These are phyloP conservation scores for Cyprinodon tularosa DNA, from an alignment of 2,113 vertebrate species.

Conservation along the genomic window DNA sequence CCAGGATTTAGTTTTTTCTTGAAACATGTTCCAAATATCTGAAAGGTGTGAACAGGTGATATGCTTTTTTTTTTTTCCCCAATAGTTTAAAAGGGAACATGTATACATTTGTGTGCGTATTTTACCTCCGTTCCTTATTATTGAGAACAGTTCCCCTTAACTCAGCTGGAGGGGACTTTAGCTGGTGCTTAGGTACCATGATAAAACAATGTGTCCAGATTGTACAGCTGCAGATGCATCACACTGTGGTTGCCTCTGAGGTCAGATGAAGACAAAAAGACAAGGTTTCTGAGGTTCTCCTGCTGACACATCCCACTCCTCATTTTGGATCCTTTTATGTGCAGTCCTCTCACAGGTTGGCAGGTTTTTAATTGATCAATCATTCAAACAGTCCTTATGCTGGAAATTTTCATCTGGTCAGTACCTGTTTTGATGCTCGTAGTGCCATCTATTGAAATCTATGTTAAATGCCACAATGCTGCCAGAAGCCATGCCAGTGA, in stretches of 20 bases:
- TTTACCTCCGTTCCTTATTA: slow-evolving; percentile 25
- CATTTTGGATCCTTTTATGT: slow-evolving; percentile 17
- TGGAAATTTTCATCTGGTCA: slow-evolving; percentile 67
- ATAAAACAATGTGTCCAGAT: slow-evolving; percentile 81
- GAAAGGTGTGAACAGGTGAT: slow-evolving; percentile 85
- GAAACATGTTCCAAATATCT: slow-evolving; percentile 91
- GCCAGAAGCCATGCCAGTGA: slow-evolving; percentile 98
- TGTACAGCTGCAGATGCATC: slow-evolving; percentile 84
- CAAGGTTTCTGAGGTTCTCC: slow-evolving; percentile 6
- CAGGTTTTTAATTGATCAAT: not conserved
- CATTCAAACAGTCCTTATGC: not conserved
- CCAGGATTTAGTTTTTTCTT: slow-evolving; percentile 83
- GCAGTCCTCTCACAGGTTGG: slow-evolving; percentile 3
- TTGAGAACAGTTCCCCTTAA: slow-evolving; percentile 21
- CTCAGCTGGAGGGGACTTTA: slow-evolving; percentile 51
- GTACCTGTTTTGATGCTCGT: slow-evolving; percentile 97
- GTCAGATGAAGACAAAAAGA: slow-evolving; percentile 21
- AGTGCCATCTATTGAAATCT: slow-evolving; percentile 99
- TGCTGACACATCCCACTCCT: not conserved
- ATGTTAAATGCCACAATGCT: slow-evolving; percentile 99
- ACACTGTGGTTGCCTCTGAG: slow-evolving; percentile 63
- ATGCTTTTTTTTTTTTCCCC: slow-evolving; percentile 75
- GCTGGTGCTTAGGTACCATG: slow-evolving; percentile 85
- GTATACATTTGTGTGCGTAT: slow-evolving; percentile 13
- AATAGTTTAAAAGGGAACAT: slow-evolving; percentile 83